phyloP scores from a whole-genome alignment of 2,888 invertebrate species.

The Leistus spinibarbis region DNA sequence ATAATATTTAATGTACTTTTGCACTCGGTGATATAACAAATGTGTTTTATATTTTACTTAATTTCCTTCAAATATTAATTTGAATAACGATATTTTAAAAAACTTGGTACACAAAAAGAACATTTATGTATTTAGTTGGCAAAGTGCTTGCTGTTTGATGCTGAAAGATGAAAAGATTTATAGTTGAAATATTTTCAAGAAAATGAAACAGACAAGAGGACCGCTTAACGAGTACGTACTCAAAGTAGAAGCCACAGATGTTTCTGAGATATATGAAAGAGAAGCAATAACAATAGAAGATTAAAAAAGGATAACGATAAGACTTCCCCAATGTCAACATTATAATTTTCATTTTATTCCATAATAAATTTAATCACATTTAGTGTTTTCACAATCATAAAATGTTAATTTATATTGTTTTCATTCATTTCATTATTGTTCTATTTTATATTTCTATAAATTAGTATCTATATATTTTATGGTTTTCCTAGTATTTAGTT shows the following conservation, averaged over 20 bases:
- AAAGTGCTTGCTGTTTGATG: no score
- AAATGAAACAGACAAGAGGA: neutral
- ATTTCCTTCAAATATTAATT: neutral
- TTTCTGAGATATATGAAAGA: neutral
- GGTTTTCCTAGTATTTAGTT: neutral
- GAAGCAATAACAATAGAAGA: neutral
- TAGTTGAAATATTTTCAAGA: neutral
- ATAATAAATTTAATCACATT: neutral
- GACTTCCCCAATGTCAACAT: neutral
- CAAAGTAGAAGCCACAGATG: neutral
- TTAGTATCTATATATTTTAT: neutral
- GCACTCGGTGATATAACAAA: no score
- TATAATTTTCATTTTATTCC: neutral
- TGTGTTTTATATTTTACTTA: no score
- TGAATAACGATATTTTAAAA: neutral
- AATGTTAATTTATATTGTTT: neutral
- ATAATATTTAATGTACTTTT: no score
- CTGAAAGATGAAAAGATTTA: neutral
- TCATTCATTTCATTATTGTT: neutral
- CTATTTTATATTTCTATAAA: neutral
- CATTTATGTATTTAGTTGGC: neutral
- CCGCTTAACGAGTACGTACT: neutral
- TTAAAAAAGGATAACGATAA: neutral
- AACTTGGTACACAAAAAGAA: neutral
- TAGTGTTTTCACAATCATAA: neutral